Conservation (phyloP, 2,888 invertebrate genomes). For the Phaonia tiefii region DNA sequence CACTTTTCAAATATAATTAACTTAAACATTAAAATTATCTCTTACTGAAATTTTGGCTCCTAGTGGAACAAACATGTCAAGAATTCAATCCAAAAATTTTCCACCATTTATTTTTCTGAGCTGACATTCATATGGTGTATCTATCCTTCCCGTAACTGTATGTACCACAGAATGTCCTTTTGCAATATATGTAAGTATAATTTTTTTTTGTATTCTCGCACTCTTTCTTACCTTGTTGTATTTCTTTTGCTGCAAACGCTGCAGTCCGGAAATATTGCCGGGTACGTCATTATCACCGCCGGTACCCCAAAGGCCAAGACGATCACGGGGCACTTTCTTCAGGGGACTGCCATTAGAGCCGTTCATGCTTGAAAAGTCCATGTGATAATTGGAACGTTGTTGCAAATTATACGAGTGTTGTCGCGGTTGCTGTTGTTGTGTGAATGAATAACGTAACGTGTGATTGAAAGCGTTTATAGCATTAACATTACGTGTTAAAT, state of each 20-base stretch:
- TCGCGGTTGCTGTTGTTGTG: constrained; percentile 15
- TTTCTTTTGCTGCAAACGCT: constrained; percentile 75
- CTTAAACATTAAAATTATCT: too few species aligned
- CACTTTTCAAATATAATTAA: too few species aligned
- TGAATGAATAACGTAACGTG: constrained; percentile 42
- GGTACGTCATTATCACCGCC: constrained; percentile 76
- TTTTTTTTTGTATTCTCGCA: too few species aligned
- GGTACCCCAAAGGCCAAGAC: constrained; percentile 76
- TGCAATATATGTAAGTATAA: too few species aligned
- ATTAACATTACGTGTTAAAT: constrained; percentile 65
- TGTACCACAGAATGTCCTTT: too few species aligned
- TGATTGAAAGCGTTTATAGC: constrained; percentile 61
- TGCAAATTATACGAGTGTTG: constrained; percentile 46
- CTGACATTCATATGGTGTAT: too few species aligned
- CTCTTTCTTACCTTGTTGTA: constrained; percentile 78
- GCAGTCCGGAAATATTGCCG: constrained; percentile 76
- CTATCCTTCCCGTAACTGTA: too few species aligned
- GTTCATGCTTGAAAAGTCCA: constrained; percentile 46
- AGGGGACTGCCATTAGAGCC: constrained; percentile 63
- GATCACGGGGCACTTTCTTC: constrained; percentile 72
- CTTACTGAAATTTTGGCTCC: too few species aligned
- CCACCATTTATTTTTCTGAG: too few species aligned
- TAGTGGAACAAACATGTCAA: too few species aligned
- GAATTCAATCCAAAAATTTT: too few species aligned
- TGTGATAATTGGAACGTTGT: constrained; percentile 60